These are phyloP conservation scores for Apotomis capreana DNA, from an alignment of 2,888 invertebrate species.

Conservation along the genomic window DNA sequence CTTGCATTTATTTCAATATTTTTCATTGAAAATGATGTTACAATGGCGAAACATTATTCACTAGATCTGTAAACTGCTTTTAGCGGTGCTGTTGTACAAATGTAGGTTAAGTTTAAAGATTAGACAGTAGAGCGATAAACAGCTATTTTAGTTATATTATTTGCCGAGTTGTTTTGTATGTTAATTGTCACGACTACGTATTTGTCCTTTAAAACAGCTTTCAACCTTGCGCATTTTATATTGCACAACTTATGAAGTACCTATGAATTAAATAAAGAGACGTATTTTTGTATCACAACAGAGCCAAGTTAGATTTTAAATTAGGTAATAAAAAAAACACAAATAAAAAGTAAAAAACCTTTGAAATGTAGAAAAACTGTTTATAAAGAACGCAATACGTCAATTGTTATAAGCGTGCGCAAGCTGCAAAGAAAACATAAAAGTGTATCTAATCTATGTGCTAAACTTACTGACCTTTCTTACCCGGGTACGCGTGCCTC, in stretches of 20 bases:
- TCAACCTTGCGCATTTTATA: not conserved
- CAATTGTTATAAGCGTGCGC: constrained; percentile 44
- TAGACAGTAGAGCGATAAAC: constrained; percentile 28
- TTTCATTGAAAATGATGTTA: too few relatives aligned
- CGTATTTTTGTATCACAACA: too few relatives aligned
- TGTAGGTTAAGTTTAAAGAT: constrained; percentile 17
- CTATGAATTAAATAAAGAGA: too few relatives aligned
- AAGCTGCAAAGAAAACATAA: constrained; percentile 56
- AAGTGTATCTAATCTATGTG: constrained; percentile 74
- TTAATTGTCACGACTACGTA: constrained; percentile 13
- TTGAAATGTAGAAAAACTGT: not conserved
- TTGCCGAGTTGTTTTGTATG: constrained; percentile 7
- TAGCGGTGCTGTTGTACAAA: constrained; percentile 4
- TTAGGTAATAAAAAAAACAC: not conserved
- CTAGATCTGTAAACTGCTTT: not conserved
- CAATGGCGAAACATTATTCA: too few relatives aligned
- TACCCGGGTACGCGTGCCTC: constrained; percentile 95
- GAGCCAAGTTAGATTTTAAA: too few relatives aligned
- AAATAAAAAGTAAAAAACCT: not conserved
- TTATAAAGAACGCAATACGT: not conserved
- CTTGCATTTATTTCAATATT: too few relatives aligned
- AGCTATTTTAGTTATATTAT: constrained; percentile 11
- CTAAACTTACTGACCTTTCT: constrained; percentile 91
- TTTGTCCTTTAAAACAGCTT: not conserved
- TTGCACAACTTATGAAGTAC: too few relatives aligned